phyloP scores from a whole-genome alignment of 2,888 invertebrate genomes.

The Eudasyphora cyanicolor region DNA sequence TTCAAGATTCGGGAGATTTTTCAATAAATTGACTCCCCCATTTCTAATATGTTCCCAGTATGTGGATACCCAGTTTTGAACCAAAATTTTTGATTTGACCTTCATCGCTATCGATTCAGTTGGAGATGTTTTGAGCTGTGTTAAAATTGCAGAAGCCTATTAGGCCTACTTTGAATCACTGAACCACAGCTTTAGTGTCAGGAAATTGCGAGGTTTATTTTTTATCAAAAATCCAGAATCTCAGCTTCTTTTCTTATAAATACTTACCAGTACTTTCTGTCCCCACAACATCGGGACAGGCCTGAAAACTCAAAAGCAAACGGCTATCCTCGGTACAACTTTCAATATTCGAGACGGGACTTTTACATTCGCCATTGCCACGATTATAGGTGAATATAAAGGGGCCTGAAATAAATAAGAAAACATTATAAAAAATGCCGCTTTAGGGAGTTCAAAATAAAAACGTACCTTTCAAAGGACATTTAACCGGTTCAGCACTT shows the following conservation, averaged over 20 bases:
- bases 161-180: no score
- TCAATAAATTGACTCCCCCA: no score
- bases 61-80: no score
- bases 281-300: slow-evolving; percentile 94
- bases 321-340: slow-evolving; percentile 96
- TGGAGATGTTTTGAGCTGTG: no score
- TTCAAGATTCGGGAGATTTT: no score
- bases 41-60: no score
- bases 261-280: slow-evolving; percentile 93
- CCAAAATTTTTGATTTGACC: no score
- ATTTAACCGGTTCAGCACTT: slow-evolving; percentile 92
- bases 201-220: no score
- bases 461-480: slow-evolving; percentile 84
- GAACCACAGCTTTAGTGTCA: no score
- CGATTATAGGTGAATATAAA: slow-evolving; percentile 96
- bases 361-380: slow-evolving; percentile 93
- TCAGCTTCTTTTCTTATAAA: neutral
- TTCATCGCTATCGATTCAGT: no score
- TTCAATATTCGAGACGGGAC: slow-evolving; percentile 94
- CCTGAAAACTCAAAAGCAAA: slow-evolving; percentile 94
- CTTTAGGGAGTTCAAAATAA: neutral
- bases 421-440: neutral
- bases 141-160: no score
- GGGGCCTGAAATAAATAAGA: slow-evolving; percentile 83
- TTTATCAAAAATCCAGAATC: no score